Percentiles rank a stretch among this genome's conserved stretches.
Evolutionary conservation across 1,140 invertebrate genomes (phyloP).

Genomic region (Bombus terrestris): DNA sequence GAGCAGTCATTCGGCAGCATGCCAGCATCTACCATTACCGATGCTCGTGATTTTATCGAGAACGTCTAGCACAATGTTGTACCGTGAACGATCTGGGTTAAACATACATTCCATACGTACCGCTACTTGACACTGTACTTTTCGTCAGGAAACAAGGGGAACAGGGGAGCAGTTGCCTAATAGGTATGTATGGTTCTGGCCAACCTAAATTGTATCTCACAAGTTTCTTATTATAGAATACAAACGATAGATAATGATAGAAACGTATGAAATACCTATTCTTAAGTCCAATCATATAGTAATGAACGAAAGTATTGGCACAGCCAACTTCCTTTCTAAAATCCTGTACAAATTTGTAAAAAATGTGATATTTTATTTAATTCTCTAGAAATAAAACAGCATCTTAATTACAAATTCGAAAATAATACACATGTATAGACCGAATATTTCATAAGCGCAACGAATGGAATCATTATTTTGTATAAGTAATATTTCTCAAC

Average conservation of each 20-base stretch:
- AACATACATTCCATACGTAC: constrained; percentile 38
- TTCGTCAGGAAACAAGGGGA: constrained; percentile 3
- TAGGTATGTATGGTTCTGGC: neutral
- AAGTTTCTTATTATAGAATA: neutral
- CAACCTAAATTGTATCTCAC: neutral
- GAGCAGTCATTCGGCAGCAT: neutral
- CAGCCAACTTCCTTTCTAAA: neutral
- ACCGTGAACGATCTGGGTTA: constrained; percentile 32
- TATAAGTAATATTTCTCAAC: too few relatives aligned
- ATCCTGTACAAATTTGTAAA: neutral
- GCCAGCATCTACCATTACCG: constrained; percentile 26
- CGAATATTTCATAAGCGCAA: too few relatives aligned
- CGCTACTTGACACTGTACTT: constrained; percentile 40
- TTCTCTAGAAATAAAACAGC: too few relatives aligned
- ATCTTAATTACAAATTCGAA: too few relatives aligned
- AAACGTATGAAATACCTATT: neutral
- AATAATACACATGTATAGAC: too few relatives aligned
- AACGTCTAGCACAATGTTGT: constrained; percentile 27
- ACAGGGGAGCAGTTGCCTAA: neutral
- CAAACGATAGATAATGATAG: neutral
- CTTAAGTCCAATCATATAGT: neutral
- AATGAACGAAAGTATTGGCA: neutral
- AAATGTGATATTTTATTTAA: too few relatives aligned
- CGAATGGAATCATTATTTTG: too few relatives aligned
- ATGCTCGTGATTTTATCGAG: constrained; percentile 32